Evolutionary conservation across 2,888 invertebrate species (phyloP).

Genomic region (Ischnura elegans): DNA sequence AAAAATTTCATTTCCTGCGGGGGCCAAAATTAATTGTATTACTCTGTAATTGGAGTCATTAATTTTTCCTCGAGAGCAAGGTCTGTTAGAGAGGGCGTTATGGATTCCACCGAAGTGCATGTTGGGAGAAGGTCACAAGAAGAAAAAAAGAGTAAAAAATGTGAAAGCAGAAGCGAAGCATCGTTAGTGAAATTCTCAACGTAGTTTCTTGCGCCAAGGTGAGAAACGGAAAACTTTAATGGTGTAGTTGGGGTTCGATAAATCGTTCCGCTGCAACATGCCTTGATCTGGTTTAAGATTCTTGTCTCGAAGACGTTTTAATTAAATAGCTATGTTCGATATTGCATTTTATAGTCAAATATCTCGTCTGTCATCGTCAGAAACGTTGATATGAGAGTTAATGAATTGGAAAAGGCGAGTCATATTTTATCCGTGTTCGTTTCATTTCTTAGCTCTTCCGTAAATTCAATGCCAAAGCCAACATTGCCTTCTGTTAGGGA

Average conservation of each 20-base stretch:
- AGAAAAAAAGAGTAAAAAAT: neutral
- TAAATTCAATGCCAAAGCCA: no score
- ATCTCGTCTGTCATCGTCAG: no score
- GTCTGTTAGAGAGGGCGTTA: neutral
- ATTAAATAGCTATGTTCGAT: no score
- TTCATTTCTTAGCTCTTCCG: no score
- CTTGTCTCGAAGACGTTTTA: no score
- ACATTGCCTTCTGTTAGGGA: no score
- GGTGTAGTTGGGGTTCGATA: neutral
- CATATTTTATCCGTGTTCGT: no score
- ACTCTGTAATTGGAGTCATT: conserved; percentile 7
- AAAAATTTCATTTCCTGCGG: neutral
- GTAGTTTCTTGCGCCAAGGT: no score
- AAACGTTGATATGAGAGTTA: no score
- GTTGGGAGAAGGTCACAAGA: neutral
- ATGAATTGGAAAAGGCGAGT: no score
- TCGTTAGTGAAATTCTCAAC: neutral
- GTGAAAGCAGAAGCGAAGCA: neutral
- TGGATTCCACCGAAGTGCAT: neutral
- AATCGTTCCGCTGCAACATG: neutral
- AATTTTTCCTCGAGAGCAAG: neutral
- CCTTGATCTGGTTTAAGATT: neutral
- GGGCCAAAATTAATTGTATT: neutral
- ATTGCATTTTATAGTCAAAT: no score
- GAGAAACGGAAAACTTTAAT: neutral